Conservation (phyloP, 2,113 vertebrate genomes). For the Rhinolophus sinicus region DNA sequence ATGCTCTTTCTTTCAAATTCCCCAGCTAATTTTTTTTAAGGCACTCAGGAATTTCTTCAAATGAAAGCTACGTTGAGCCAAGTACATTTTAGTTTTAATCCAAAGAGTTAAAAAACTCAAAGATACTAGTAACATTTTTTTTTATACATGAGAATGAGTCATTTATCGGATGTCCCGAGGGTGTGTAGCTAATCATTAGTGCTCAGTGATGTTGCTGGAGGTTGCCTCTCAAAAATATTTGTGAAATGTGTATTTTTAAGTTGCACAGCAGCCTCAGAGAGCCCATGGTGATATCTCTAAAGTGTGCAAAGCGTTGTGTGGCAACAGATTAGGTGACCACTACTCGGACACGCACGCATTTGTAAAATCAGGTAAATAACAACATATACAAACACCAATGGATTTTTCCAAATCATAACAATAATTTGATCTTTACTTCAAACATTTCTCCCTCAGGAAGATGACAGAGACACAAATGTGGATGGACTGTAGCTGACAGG, state of each 20-base stretch:
- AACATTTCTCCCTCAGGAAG: background rate
- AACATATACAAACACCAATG: background rate
- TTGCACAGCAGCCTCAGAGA: background rate
- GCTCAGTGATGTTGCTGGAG: background rate
- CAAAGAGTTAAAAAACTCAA: background rate
- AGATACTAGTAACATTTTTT: background rate
- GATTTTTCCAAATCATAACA: background rate
- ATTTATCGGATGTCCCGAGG: background rate
- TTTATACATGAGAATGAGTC: background rate
- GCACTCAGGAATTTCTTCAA: background rate
- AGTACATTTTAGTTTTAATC: background rate
- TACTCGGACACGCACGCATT: background rate
- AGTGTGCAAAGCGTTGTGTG: background rate
- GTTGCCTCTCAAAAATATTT: background rate
- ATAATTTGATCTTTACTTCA: background rate
- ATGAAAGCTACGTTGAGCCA: background rate
- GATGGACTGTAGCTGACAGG: background rate
- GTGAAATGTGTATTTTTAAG: background rate
- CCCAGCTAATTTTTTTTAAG: background rate
- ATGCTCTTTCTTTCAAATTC: background rate
- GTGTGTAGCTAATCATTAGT: background rate
- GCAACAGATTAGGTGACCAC: background rate
- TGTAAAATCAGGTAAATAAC: background rate
- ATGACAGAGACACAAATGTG: background rate
- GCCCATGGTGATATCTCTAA: background rate